A percentile compares a stretch with the other conserved stretches of the same genome.
Conservation (phyloP, 1,140 invertebrate genomes). For the Dinothrombium tinctorium region DNA sequence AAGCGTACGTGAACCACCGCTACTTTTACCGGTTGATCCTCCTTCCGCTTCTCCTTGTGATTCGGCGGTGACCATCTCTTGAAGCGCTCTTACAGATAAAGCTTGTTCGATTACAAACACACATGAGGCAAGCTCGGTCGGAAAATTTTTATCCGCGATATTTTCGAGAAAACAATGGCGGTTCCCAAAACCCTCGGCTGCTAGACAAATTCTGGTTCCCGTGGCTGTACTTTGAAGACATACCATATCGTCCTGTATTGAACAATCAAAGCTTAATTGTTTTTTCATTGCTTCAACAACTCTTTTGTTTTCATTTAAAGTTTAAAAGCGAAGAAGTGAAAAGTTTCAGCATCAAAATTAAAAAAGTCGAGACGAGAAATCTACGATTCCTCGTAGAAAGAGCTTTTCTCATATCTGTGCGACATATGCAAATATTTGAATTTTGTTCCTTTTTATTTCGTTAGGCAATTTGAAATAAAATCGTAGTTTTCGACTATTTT, state of each 20-base stretch:
- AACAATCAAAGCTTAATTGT: too few relatives aligned
- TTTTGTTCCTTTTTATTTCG: too few relatives aligned
- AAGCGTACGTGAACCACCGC: conserved; percentile 68
- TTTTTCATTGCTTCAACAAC: too few relatives aligned
- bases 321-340: too few relatives aligned
- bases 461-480: too few relatives aligned
- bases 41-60: background rate
- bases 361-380: too few relatives aligned
- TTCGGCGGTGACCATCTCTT: conserved; percentile 85
- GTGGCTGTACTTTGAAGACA: conserved; percentile 81
- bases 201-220: conserved; percentile 78
- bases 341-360: too few relatives aligned
- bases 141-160: conserved; percentile 94
- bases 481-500: too few relatives aligned
- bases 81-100: conserved; percentile 88
- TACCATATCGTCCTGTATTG: conserved; percentile 93
- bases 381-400: too few relatives aligned
- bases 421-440: too few relatives aligned
- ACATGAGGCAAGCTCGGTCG: conserved; percentile 90
- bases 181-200: conserved; percentile 92
- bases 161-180: conserved; percentile 95
- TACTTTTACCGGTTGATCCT: background rate
- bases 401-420: too few relatives aligned
- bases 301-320: too few relatives aligned
- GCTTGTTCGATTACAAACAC: conserved; percentile 98